phyloP scores from a whole-genome alignment of 1,140 invertebrate genomes.

The Drosophila lacteicornis region DNA sequence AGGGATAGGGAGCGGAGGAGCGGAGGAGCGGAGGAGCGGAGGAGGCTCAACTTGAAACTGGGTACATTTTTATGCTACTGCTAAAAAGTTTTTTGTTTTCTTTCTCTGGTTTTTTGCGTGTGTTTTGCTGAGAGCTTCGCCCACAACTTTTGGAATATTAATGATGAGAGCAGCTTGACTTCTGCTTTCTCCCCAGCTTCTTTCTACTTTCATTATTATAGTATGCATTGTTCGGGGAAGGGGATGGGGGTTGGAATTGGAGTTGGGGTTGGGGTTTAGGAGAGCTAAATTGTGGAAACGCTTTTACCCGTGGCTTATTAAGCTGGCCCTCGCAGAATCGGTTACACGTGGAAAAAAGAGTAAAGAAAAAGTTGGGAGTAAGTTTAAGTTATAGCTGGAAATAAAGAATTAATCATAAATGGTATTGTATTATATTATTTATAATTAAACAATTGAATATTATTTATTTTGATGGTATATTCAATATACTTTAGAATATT shows the following conservation, averaged over 20 bases:
- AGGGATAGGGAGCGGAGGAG: neutral
- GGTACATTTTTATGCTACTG: slow-evolving; percentile 33
- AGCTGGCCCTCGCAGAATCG: slow-evolving; percentile 9
- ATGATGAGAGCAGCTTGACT: slow-evolving; percentile 71
- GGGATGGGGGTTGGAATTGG: neutral
- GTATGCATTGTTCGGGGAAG: slow-evolving; percentile 31
- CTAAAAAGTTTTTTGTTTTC: slow-evolving; percentile 57
- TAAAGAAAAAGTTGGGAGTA: neutral
- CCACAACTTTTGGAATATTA: slow-evolving; percentile 81
- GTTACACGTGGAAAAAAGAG: neutral
- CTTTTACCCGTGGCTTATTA: slow-evolving; percentile 63
- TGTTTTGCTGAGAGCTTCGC: slow-evolving; percentile 70
- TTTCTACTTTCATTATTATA: slow-evolving; percentile 40
- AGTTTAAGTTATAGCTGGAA: too few species aligned
- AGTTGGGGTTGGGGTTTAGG: slow-evolving; percentile 6
- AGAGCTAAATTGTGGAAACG: slow-evolving; percentile 47
- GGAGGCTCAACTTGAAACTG: slow-evolving; percentile 14
- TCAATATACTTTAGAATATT: neutral
- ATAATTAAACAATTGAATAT: too few species aligned
- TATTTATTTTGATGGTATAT: too few species aligned
- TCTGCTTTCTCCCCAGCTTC: slow-evolving; percentile 32
- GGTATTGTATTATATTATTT: too few species aligned
- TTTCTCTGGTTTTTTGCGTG: slow-evolving; percentile 32
- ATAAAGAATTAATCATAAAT: too few species aligned
- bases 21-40: too few species aligned